Evolutionary conservation across 2,797 vertebrate genomes (phyloP), one percentile per base, ranked within the genome.

Genomic region (Cyprinella venusta): DNA sequence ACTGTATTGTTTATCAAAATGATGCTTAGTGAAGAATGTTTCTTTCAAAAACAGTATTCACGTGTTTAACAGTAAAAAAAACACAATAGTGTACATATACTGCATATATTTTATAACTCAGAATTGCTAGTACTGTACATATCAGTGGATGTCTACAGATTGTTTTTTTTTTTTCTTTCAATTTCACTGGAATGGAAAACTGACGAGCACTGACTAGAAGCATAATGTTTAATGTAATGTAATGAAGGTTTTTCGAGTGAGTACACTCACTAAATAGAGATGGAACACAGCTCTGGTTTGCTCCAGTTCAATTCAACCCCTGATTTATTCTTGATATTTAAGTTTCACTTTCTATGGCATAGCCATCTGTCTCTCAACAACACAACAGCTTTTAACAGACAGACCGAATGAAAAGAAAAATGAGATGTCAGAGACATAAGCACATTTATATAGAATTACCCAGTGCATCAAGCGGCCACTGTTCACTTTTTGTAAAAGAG

Each of bases 291-390:
- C 21, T 65, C 59, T 65, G 19, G 59, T 50, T 65, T 21, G 4
- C 40, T 78, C 40, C 26, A 33, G 42, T 30, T 50, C 30, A 50
- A 36, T 78, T 78, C 24, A 65, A 65, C 42, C 61, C 40, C 4
- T 65, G 26, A 78, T 52, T 78, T 78, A 67, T 15, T 30, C 26
- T 65, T 76, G 30, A 30, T 65, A 50, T 33, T 33, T 10, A 78
- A 33, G 45, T 50, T 78, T 52, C 48, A 38, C 21, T 70, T 76
- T 65, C 67, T 63, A 74, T 72, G 56, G 54, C 21, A 76, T 33
- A 21, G n/a, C 26, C 75, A 75, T 74, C 21, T 30, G 77, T 85
- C 78, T 45, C 86, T 76, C 79, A 52, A n/a, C 65, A 68, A 74
- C 61, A 67, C 24, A 12, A 45, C 40, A 8, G 40, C 36, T 26